Base-by-base conservation (phyloP, 1,140 invertebrate species). In the Apocrypta bakeri region DNA sequence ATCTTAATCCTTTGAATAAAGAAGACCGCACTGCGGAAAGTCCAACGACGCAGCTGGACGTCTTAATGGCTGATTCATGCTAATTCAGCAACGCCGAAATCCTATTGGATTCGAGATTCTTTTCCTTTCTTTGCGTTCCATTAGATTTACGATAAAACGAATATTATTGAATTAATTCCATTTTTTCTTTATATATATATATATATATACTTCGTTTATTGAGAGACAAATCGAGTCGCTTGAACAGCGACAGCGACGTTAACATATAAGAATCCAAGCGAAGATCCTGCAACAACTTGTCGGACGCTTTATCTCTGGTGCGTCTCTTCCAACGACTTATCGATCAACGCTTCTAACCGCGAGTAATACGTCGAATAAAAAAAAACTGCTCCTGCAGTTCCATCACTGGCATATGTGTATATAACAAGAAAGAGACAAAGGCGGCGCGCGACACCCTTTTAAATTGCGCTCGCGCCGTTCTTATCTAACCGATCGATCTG, bases 301-400 rank as follows among this genome's bases (percentile, higher is more conserved):
- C 66, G 37, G 31, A 14, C 61, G n/a, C n/a, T n/a, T 12, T 64
- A 24, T 64, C 21, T 64, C 61, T 24, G 42, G 42, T 40, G 27
- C 79, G 25, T 48, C 82, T 82, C 56, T 64, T 79, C 81, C 79
- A 73, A 83, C n/a, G 83, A 56, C 48, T 48, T 48, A 78, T 78
- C 64, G 76, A 78, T 78, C 76, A 69, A 78, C 63, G 75, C 63
- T 75, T n/a, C 73, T 56, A 31, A 25, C 64, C 66, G 27, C 24
- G n/a, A 25, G 24, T 21, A 56, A 37, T 25, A n/a, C 17, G 7
- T 2, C 3, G 48, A 25, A 66, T 12, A 25, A 24, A 66, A 66
- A 66, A 66, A 66, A 66, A 66, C 25, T 17, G 42, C 63, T 24
- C 2, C 63, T 9, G 63, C 63, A 64, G n/a, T 24, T 9, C 63